Percentiles rank a stretch among this genome's conserved stretches.
Conservation (phyloP, 2,888 invertebrate species). For the Ectemnius continuus region DNA sequence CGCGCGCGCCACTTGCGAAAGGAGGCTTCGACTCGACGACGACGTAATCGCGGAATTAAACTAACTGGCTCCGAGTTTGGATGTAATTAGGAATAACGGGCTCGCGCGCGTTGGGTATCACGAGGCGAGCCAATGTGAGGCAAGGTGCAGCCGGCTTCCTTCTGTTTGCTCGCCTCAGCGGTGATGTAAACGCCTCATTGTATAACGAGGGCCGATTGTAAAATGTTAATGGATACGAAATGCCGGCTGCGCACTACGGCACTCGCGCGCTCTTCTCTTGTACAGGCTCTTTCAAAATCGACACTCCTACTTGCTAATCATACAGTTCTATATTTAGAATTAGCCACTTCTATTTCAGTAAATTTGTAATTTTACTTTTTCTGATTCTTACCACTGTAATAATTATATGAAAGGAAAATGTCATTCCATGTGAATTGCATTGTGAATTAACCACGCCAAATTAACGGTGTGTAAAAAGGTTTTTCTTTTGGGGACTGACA, state of each 20-base stretch:
- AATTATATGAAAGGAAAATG: too few species aligned
- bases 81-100: conserved; percentile 69
- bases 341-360: too few species aligned
- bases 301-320: too few species aligned
- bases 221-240: conserved; percentile 66
- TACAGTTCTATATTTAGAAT: too few species aligned
- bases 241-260: conserved; percentile 24
- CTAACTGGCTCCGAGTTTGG: conserved; percentile 65
- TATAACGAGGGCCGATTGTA: conserved; percentile 69
- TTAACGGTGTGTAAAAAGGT: too few species aligned
- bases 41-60: conserved; percentile 67
- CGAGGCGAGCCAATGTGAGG: conserved; percentile 49
- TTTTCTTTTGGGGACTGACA: too few species aligned
- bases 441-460: too few species aligned
- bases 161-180: conserved; percentile 67
- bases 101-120: conserved; percentile 23
- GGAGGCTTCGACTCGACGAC: conserved; percentile 50
- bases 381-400: too few species aligned
- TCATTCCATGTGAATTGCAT: too few species aligned
- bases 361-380: too few species aligned
- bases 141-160: conserved; percentile 64
- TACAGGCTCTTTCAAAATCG: too few species aligned
- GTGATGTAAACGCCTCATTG: conserved; percentile 71
- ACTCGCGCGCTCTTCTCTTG: too few species aligned
- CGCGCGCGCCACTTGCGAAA: conserved; percentile 53